Base-by-base conservation (phyloP, 2,797 vertebrate species). In the Pipistrellus pipistrellus region DNA sequence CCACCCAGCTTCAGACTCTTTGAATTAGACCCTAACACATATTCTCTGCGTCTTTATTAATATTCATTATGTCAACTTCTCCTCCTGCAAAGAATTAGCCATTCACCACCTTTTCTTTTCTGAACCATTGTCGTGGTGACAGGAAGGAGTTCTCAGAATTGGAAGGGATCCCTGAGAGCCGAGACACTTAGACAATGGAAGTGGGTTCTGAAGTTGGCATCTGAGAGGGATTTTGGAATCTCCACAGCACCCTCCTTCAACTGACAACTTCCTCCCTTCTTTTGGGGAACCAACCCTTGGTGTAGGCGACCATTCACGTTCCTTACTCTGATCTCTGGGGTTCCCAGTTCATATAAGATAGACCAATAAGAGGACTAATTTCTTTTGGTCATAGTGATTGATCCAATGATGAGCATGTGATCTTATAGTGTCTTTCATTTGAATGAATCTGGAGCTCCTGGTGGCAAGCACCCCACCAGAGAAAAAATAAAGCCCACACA, bases 71-170 rank as follows among this genome's bases (percentile, higher is more conserved):
- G 41, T 62, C 68, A 87, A 7, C 59, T 68, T 78, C 55, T 64
- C 32, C 32, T 88, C 82, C 30, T 75, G 41, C 32, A 68, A 85
- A 92, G 73, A 75, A 89, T 87, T 80, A 59, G n/a, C 55, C 62
- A 48, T 30, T 41, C 64, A 44, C 35, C 14, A 25, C 44, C 6
- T 78, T 92, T 86, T 71, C 59, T 75, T 46, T 88, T 57, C 71
- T 75, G 46, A 84, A 62, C 48, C 51, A 23, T 88, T 73, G 44
- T 38, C n/a, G 27, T 32, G 48, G 27, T 27, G 41, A 68, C 46
- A 78, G 77, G 25, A 87, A 55, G 35, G 35, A 64, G 35, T 44
- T 72, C 48, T 82, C 44, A n/a, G 46, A 87, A 73, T 8, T 17
- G 2, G 20, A 81, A 83, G 62, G 35, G 30, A 44, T 11, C 20